Evolutionary conservation across 2,888 invertebrate species (phyloP).

Genomic region (Sarcophaga caerulescens): DNA sequence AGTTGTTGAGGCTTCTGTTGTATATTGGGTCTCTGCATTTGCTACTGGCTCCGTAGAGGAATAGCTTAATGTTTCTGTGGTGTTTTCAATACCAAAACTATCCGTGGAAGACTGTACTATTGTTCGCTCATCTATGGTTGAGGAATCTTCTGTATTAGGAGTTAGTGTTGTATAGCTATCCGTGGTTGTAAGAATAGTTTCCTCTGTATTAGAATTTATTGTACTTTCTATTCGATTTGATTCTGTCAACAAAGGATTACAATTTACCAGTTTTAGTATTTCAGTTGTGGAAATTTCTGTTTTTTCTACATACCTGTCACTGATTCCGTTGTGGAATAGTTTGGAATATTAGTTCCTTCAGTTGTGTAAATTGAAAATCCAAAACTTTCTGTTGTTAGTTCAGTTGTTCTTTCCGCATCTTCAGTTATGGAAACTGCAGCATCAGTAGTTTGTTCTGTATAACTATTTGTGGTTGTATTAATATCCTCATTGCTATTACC

Average conservation of each 20-base stretch:
- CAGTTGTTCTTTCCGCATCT: not conserved
- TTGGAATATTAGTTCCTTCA: not conserved
- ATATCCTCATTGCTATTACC: constrained; percentile 3
- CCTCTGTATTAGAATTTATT: no score
- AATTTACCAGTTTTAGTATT: no score
- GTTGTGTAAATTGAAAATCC: not conserved
- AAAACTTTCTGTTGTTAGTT: not conserved
- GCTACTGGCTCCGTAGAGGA: not conserved
- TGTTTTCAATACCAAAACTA: no score
- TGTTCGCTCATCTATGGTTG: no score
- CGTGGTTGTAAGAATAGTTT: no score
- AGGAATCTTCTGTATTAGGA: no score
- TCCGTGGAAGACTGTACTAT: no score
- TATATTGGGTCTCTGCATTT: not conserved
- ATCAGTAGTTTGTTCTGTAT: not conserved
- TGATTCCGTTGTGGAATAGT: not conserved
- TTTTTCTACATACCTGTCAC: no score
- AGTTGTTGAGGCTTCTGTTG: not conserved
- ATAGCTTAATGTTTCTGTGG: not conserved
- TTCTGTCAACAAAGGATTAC: no score
- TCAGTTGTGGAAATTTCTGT: not conserved
- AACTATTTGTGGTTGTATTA: not conserved
- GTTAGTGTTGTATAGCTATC: no score
- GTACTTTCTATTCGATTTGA: no score
- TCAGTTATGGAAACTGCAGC: not conserved